phyloP scores from a whole-genome alignment of 2,113 vertebrate genomes.

The Carassius gibelio region DNA sequence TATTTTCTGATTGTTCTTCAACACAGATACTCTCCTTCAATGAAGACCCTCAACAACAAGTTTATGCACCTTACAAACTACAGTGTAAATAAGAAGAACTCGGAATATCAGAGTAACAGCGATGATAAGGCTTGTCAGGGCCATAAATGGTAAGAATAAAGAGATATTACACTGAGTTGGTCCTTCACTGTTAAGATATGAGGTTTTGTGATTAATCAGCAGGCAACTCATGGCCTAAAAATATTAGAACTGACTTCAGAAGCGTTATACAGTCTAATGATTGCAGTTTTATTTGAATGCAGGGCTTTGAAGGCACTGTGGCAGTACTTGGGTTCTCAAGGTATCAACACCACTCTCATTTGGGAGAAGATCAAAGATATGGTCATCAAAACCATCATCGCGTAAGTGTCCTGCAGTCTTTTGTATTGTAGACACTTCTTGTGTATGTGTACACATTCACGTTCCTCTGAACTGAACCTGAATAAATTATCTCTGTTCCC shows the following conservation, averaged over 20 bases:
- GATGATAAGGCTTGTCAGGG: constrained; percentile 94
- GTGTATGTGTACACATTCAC: background rate
- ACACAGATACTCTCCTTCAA: constrained; percentile 90
- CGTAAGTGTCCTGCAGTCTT: constrained; percentile 77
- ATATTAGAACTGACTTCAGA: background rate
- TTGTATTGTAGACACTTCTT: background rate
- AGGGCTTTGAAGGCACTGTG: constrained; percentile 96
- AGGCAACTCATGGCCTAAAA: background rate
- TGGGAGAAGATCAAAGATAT: constrained; percentile 99
- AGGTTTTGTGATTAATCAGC: background rate
- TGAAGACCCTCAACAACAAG: constrained; percentile 94
- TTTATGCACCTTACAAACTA: constrained; percentile 99
- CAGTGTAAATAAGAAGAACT: constrained; percentile 96
- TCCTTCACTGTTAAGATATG: too few species aligned
- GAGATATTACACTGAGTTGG: too few species aligned
- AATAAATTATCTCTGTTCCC: background rate
- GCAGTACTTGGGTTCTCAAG: constrained; percentile 85
- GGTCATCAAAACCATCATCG: constrained; percentile 95
- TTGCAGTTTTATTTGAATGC: constrained; percentile 1
- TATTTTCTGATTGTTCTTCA: background rate
- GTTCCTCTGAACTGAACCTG: background rate
- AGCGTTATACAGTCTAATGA: background rate
- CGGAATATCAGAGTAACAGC: constrained; percentile 86
- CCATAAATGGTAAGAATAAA: constrained; percentile 88
- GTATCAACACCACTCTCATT: constrained; percentile 84